Evolutionary conservation across 2,113 vertebrate species (phyloP).

Genomic region (Meleagris gallopavo): DNA sequence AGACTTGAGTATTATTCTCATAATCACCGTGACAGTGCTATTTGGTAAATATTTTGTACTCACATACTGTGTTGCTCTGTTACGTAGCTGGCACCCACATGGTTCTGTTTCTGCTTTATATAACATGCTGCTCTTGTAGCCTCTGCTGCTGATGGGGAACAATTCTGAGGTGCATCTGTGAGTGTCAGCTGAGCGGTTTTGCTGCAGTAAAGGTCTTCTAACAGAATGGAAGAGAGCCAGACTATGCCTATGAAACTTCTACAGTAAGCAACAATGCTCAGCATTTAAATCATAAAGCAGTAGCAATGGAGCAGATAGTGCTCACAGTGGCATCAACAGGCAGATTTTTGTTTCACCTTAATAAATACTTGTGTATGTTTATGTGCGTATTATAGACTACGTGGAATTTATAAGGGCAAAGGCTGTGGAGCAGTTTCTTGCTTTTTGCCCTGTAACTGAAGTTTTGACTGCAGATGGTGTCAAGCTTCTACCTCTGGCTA

Average conservation of each 20-base stretch:
- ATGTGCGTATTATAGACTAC: neutral
- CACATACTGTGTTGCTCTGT: neutral
- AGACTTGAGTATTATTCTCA: neutral
- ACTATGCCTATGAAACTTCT: neutral
- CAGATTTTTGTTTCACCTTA: neutral
- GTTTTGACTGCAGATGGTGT: neutral
- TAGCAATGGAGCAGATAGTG: neutral
- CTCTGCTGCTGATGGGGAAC: neutral
- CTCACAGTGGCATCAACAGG: neutral
- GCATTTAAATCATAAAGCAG: neutral
- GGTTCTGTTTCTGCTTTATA: neutral
- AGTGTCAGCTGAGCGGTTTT: neutral
- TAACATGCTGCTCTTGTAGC: neutral
- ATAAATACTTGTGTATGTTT: neutral
- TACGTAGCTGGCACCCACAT: neutral
- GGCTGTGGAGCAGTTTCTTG: neutral
- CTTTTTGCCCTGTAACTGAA: neutral
- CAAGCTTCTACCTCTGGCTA: neutral
- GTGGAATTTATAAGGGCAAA: neutral
- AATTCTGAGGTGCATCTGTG: neutral
- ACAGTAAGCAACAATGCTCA: neutral
- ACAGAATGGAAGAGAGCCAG: neutral
- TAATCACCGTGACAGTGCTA: rapidly evolving
- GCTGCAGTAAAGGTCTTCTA: neutral
- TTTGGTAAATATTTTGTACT: neutral